Evolutionary conservation across 2,888 invertebrate species (phyloP).

Genomic region (Lochmaea crataegi): DNA sequence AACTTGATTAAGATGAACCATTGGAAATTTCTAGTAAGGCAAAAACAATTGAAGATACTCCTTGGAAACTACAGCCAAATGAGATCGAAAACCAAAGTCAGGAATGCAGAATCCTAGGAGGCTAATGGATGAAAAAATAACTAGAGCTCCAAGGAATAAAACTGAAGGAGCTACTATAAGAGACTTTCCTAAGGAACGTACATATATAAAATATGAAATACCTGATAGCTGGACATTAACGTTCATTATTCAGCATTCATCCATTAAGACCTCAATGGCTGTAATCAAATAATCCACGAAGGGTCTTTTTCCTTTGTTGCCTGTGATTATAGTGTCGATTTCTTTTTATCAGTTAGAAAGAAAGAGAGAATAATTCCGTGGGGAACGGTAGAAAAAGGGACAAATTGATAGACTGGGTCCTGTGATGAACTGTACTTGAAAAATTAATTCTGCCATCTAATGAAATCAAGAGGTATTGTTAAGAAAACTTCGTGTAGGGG

Average conservation of each 20-base stretch:
- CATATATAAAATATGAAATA: not conserved
- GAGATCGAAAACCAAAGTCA: too few relatives aligned
- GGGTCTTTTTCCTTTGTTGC: constrained; percentile 35
- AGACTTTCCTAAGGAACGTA: too few relatives aligned
- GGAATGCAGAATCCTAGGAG: too few relatives aligned
- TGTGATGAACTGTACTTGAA: constrained; percentile 29
- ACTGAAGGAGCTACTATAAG: too few relatives aligned
- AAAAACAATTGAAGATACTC: too few relatives aligned
- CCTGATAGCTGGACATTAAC: constrained; percentile 23
- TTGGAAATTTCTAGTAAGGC: too few relatives aligned
- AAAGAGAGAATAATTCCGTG: not conserved
- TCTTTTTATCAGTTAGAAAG: constrained; percentile 28
- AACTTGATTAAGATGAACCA: too few relatives aligned
- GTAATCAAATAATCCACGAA: constrained; percentile 39
- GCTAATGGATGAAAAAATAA: too few relatives aligned
- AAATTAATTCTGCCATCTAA: constrained; percentile 29
- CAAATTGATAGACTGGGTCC: constrained; percentile 27
- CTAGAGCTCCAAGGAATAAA: too few relatives aligned
- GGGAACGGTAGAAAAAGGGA: constrained; percentile 24
- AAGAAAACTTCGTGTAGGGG: constrained; percentile 17
- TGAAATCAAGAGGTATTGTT: constrained; percentile 34
- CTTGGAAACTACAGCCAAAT: too few relatives aligned
- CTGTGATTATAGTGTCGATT: constrained; percentile 28
- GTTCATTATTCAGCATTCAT: constrained; percentile 37
- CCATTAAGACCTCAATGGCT: constrained; percentile 31